Base-by-base conservation (phyloP, 1,140 invertebrate species). In the Eciton burchellii region DNA sequence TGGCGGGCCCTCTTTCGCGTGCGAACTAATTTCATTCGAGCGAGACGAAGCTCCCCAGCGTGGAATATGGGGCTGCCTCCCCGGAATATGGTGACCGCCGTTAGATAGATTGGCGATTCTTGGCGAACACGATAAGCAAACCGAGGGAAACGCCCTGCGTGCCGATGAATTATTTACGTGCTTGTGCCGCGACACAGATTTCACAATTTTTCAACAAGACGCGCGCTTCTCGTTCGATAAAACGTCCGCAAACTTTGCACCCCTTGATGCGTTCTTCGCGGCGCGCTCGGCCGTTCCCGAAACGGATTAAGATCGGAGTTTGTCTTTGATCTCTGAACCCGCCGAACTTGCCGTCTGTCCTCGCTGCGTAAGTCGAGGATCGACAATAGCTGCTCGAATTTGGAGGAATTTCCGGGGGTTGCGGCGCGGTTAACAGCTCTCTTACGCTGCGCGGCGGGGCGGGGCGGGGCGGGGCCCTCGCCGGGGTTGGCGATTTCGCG, bases 51-150 rank as follows among this genome's bases (percentile, higher is more conserved):
- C 56, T 70, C 43, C 70, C 19, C n/a, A 70, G 35, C 24, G 4
- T 6, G 63, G 19, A 16, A 56, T 45, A 56, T 45, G 43, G 6
- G 6, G 19, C 35, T 16, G 26, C 8, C 24, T 11, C 52, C 49
- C n/a, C 68, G 49, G 56, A 79, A 79, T 45, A 68, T 79, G 63
- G 74, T 76, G 65, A 76, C 21, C 12, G 29, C 14, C 16, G 59
- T 70, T n/a, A n/a, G 56, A 79, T 79, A 79, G 74, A 79, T 79
- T 70, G 43, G 19, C 70, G 63, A 79, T 79, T n/a, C n/a, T n/a
- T 56, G 74, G 63, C 21, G 63, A n/a, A 68, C 52, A 56, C n/a
- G 63, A 70, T 57, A 79, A 79, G 70, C 29, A 57, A 26, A 74
- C 41, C n/a, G n/a, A n/a, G 57, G 26, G 47, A 60, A 74, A 29